A percentile compares a stretch with the other conserved stretches of the same genome.
Evolutionary conservation across 2,113 vertebrate genomes (phyloP).

Genomic region (Aptenodytes patagonicus): DNA sequence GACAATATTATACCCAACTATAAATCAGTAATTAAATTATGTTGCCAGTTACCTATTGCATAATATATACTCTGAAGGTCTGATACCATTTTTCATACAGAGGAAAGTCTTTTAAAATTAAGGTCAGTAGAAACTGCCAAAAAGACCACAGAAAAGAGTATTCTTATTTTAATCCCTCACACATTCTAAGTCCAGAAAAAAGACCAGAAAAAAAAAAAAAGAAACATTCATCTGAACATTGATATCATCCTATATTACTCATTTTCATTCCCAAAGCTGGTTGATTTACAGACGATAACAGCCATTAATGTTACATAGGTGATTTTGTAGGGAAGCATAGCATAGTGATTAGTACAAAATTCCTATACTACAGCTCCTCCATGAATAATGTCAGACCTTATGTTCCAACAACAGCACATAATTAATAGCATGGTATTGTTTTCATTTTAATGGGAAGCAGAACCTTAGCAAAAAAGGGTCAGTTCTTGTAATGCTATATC

Average conservation of each 20-base stretch:
- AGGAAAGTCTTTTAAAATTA: not conserved
- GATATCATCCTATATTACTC: not conserved
- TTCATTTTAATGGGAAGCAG: not conserved
- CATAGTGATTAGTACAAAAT: not conserved
- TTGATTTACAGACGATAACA: not conserved
- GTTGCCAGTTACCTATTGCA: not conserved
- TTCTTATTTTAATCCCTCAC: not conserved
- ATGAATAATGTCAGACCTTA: not conserved
- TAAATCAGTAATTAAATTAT: not conserved
- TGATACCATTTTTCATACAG: not conserved
- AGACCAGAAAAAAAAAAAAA: not conserved
- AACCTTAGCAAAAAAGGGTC: constrained; percentile 3
- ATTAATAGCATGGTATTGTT: not conserved
- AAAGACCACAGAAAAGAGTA: not conserved
- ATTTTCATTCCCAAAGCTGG: not conserved
- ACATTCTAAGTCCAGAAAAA: not conserved
- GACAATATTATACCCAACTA: not conserved
- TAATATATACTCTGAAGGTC: not conserved
- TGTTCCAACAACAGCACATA: not conserved
- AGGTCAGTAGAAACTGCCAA: not conserved
- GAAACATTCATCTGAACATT: not conserved
- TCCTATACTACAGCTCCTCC: not conserved
- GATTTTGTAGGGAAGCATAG: not conserved
- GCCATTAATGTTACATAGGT: not conserved
- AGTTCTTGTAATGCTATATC: constrained; percentile 34